Evolutionary conservation across 2,888 invertebrate genomes (phyloP).

Genomic region (Aproaerema taeniolella): DNA sequence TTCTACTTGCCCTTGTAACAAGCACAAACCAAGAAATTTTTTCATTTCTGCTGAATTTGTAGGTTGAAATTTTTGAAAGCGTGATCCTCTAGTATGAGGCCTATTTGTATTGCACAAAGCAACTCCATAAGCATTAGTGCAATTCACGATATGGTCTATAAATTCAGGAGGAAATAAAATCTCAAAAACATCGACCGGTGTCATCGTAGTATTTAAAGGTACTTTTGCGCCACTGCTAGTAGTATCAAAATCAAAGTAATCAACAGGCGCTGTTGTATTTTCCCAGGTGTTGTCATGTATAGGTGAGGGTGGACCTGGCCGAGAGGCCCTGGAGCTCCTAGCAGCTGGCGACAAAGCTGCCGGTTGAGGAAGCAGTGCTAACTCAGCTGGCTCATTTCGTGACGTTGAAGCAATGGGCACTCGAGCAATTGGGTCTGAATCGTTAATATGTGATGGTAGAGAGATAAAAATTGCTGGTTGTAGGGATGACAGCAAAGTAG

Average conservation of each 20-base stretch:
- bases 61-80: constrained; percentile 7
- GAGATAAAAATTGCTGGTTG: too few species aligned
- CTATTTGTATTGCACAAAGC: constrained; percentile 9
- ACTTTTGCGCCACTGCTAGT: constrained; percentile 1
- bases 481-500: too few species aligned
- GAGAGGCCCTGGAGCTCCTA: background rate
- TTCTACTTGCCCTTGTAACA: constrained; percentile 9
- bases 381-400: too few species aligned
- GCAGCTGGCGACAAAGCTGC: background rate
- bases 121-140: too few species aligned
- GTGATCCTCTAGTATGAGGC: constrained; percentile 11
- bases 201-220: background rate
- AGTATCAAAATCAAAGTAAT: background rate
- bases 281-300: background rate
- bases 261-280: background rate
- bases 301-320: background rate
- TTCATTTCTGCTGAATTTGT: constrained; percentile 9
- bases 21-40: constrained; percentile 9
- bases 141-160: too few species aligned
- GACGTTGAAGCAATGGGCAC: too few species aligned
- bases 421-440: too few species aligned
- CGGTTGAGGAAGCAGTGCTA: too few species aligned
- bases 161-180: background rate
- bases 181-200: background rate
- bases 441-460: too few species aligned